Conservation (phyloP, 1,140 invertebrate genomes). For the Subanguina moxae region DNA sequence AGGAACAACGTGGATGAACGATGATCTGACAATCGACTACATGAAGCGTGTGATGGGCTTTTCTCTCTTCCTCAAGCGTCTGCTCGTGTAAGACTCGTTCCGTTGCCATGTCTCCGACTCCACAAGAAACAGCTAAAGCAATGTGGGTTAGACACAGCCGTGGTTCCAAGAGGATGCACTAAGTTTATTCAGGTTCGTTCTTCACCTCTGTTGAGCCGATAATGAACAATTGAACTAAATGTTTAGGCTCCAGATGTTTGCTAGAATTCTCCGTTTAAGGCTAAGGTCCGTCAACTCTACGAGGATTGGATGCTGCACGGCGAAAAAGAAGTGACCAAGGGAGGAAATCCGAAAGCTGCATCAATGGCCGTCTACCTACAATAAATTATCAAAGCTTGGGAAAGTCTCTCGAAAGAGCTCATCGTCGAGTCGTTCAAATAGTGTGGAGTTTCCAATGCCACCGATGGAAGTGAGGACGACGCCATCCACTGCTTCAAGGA, state of each 20-base stretch:
- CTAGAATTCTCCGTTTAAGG: constrained; percentile 15
- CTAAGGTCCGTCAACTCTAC: constrained; percentile 6
- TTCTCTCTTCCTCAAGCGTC: constrained; percentile 10
- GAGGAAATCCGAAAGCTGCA: too few relatives aligned
- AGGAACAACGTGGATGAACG: too few relatives aligned
- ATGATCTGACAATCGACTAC: background rate
- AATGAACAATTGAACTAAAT: constrained; percentile 4
- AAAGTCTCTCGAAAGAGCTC: too few relatives aligned
- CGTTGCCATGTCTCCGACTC: constrained; percentile 15
- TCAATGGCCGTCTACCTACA: too few relatives aligned
- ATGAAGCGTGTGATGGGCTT: background rate
- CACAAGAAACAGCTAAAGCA: constrained; percentile 3
- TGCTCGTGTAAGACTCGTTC: constrained; percentile 20
- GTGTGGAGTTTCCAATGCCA: too few relatives aligned
- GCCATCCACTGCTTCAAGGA: too few relatives aligned
- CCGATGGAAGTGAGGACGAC: too few relatives aligned
- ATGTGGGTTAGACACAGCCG: constrained; percentile 12
- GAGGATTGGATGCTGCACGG: constrained; percentile 14
- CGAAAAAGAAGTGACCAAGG: too few relatives aligned
- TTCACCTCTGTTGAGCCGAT: background rate
- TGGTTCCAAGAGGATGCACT: constrained; percentile 8
- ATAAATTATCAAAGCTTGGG: too few relatives aligned
- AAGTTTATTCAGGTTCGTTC: constrained; percentile 21
- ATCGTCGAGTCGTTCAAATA: too few relatives aligned
- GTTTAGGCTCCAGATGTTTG: constrained; percentile 19